Evolutionary conservation across 2,113 vertebrate species (phyloP), one percentile per base, ranked within the genome.

Genomic region (Entomyzon cyanotis): DNA sequence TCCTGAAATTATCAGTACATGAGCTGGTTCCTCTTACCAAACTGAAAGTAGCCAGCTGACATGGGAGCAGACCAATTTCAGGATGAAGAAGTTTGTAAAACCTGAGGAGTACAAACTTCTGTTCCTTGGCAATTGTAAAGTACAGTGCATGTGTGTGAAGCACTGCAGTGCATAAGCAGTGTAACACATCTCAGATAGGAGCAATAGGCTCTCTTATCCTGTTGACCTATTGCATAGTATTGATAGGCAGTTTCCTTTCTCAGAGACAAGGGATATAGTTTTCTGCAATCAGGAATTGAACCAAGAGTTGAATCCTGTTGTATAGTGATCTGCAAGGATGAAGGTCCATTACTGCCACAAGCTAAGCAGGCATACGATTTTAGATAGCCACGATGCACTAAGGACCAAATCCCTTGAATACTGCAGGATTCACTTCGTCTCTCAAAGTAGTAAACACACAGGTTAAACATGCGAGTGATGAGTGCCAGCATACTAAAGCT

Each of bases 331-430:
- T 56, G 15, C 27, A 70, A 63, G 31, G 15, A 41, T 84, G 63
- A 71, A 63, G 33, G 50, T 33, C 28, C 8, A 0, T 74, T 86
- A 21, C 33, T 86, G 12, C 37, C 62, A 20, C 63, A 73, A 17
- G 8, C 37, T 52, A 35, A 9, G 27, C 30, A 12, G 44, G 18
- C 1, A 0, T 50, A 12, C 0, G 0, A 10, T 35, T 64, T 65
- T 30, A 47, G 42, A 55, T 1, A 11, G 13, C 31, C 3, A 7
- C 2, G 3, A 58, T 25, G 39, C 30, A 23, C 44, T 24, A 46
- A 60, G 55, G 46, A 77, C 28, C 28, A 58, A n/a, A 47, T 46
- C 41, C 33, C 10, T 42, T 0, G 0, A 15, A 1, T 68, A 20
- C 37, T 60, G 58, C 41, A 82, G 62, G 28, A 64, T 87, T 74